These are phyloP conservation scores for Lethrus apterus DNA, from an alignment of 1,140 invertebrate species.

Conservation along the genomic window DNA sequence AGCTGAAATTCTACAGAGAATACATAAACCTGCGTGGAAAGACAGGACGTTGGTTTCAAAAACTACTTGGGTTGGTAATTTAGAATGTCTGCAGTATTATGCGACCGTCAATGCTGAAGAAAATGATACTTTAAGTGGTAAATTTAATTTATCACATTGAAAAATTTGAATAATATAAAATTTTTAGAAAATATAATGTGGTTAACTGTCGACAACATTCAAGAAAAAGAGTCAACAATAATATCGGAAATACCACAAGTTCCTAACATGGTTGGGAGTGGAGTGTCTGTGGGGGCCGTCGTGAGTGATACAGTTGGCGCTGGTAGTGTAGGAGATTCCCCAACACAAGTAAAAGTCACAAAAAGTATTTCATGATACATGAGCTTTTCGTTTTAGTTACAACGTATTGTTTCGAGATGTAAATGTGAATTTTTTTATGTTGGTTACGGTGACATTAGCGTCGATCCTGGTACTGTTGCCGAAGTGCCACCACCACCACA, in stretches of 20 bases:
- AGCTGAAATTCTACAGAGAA: conserved; percentile 84
- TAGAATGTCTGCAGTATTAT: conserved; percentile 99
- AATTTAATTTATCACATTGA: conserved; percentile 21
- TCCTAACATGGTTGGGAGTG: conserved; percentile 80
- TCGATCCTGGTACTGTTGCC: conserved; percentile 59
- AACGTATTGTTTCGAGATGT: conserved; percentile 93
- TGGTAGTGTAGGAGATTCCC: conserved; percentile 49
- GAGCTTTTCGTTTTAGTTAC: conserved; percentile 53
- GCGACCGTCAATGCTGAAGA: conserved; percentile 84
- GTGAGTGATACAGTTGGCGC: conserved; percentile 88
- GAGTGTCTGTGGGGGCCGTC: conserved; percentile 92
- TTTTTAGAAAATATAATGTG: conserved; percentile 85
- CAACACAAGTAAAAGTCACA: conserved; percentile 40
- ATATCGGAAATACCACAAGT: conserved; percentile 74
- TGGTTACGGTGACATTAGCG: conserved; percentile 76
- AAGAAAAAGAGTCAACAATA: conserved; percentile 72
- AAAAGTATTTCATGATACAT: background rate
- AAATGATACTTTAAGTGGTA: conserved; percentile 48
- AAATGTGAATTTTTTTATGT: conserved; percentile 98
- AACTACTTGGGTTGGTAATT: conserved; percentile 88
- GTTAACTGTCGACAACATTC: conserved; percentile 87
- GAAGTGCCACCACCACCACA: conserved; percentile 59
- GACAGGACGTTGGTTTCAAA: conserved; percentile 84
- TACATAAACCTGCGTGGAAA: conserved; percentile 88
- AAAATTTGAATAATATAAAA: no score